Evolutionary conservation across 2,888 invertebrate species (phyloP), one percentile per base, ranked within the genome.

Genomic region (Aethes cnicana): DNA sequence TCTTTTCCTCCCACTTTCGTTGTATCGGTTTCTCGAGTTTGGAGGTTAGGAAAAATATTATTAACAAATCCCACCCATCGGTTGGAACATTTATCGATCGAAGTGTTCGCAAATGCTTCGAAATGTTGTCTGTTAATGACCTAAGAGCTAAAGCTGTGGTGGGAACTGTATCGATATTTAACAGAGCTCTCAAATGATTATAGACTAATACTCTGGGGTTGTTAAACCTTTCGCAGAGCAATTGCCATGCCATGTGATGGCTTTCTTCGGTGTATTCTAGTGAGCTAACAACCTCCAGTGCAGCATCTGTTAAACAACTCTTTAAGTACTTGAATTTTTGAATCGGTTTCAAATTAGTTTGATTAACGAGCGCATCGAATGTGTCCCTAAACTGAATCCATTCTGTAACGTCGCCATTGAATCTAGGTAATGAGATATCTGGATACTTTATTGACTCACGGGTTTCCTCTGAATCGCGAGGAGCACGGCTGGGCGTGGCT

Each of bases 221-320:
- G 17, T 56, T 47, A 25, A 30, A 56, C 4, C 56, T 36, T 20
- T 53, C 56, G 25, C 53, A 56, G 4, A 56, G 17, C 3, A 50
- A 33, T 25, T 52, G 48, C 56, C 56, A 53, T 3, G 56, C 56
- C 6, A 56, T 33, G 2, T 30, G 3, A 14, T 56, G 47, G 33
- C 37, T 53, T 9, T 56, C 53, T 11, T 49, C 53, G 8, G 42
- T 21, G 12, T 48, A 54, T 17, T 54, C 46, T 6, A 49, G 17
- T 20, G 54, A 33, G 17, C 32, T 37, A 9, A 53, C 18, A 14
- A 53, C 33, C 9, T 33, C 33, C n/a, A n/a, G 4, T 1, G 33
- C 33, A 17, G n/a, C 9, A 16, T n/a, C 17, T 4, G n/a, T 2
- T 8, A 33, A 14, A 16, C 33, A 17, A 9, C 33, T 8, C 9